Evolutionary conservation across 1,140 invertebrate genomes (phyloP), one percentile per base, ranked within the genome.

Genomic region (Eufriesea mexicana): DNA sequence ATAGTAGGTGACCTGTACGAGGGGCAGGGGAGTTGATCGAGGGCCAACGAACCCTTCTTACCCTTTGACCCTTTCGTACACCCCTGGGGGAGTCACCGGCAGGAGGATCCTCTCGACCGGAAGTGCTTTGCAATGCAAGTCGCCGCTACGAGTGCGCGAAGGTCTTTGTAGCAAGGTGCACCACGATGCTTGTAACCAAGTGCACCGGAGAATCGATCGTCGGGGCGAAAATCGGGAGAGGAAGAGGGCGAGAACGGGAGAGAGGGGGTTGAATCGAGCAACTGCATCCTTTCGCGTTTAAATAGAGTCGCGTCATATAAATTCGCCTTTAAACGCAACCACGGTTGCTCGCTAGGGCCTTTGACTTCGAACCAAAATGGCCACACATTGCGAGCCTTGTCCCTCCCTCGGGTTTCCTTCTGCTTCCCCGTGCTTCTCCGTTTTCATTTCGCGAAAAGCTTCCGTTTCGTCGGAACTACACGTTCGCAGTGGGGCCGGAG

Each of bases 41-140:
- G 89, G 89, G 88, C 86, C 86, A 90, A 90, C 88, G 89, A 90
- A 89, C 89, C 89, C 86, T 88, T 86, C 86, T 89, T 90, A 90
- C 89, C 88, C 89, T 90, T 89, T 90, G 89, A 88, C 88, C 86
- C 86, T 80, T 87, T 71, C 85, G 66, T 87, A 77, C 73, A 78
- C 45, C 62, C 49, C 35, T 62, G 28, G 25, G 54, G 84, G 71
- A 85, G 84, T 54, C 75, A 73, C 87, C 71, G 54, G 47, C 76
- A 66, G 84, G 67, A 85, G 86, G 66, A 89, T 86, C 73, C 86
- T 89, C 88, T 89, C 84, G 87, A 86, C 86, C 88, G 88, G 86
- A 89, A 89, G 88, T 89, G 84, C 88, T 89, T 89, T 88, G 87
- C 87, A 86, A 86, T 88, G 88, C 88, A 89, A 89, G 87, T 89